Conservation (phyloP, 2,888 invertebrate genomes). For the Microchrysa polita region DNA sequence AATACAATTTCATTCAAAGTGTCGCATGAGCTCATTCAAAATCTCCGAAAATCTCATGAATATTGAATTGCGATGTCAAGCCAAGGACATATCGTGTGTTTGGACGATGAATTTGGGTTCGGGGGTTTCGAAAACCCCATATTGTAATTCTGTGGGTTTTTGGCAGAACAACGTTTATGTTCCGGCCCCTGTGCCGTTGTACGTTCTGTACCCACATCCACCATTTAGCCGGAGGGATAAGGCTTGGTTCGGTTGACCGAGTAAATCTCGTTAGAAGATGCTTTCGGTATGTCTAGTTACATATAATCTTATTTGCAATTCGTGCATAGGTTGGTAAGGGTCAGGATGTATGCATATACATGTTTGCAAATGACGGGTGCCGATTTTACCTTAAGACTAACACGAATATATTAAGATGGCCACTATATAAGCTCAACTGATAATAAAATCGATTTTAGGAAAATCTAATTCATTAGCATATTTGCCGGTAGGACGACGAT, state of each 20-base stretch:
- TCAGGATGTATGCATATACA: slow-evolving; percentile 1
- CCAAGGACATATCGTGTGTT: background rate
- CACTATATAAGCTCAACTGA: slow-evolving; percentile 16
- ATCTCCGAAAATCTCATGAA: slow-evolving; percentile 24
- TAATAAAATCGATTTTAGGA: slow-evolving; percentile 12
- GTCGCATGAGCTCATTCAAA: slow-evolving; percentile 25
- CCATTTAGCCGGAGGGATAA: background rate
- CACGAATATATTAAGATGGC: slow-evolving; percentile 30
- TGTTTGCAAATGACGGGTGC: background rate
- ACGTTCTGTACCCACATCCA: background rate
- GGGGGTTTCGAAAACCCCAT: background rate
- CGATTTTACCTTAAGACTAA: background rate
- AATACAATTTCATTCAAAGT: background rate
- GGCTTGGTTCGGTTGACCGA: background rate
- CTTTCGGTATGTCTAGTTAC: slow-evolving; percentile 22
- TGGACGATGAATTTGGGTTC: background rate
- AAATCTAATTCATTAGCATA: slow-evolving; percentile 22
- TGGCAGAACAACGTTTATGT: slow-evolving; percentile 4
- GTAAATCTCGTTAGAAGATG: slow-evolving; percentile 37
- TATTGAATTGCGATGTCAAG: slow-evolving; percentile 38
- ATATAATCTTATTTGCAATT: slow-evolving; percentile 12
- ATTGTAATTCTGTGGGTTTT: slow-evolving; percentile 28
- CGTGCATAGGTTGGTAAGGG: background rate
- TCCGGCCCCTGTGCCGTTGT: background rate
- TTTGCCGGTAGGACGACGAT: too few species aligned